Percentiles rank a stretch among this genome's conserved stretches.
These are phyloP conservation scores for Pentalonia nigronervosa DNA, from an alignment of 1,140 invertebrate genomes.

Conservation along the genomic window DNA sequence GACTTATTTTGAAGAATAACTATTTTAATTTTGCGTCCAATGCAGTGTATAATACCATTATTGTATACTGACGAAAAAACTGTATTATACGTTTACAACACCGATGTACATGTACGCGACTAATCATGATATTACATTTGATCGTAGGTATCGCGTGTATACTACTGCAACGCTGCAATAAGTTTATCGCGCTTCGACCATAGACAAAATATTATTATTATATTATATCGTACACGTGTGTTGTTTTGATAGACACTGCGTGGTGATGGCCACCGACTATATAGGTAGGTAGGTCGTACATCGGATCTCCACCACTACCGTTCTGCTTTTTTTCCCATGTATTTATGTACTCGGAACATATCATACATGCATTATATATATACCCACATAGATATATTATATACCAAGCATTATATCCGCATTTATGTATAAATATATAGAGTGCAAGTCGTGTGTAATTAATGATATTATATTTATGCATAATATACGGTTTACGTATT, in stretches of 20 bases:
- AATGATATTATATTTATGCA: no score
- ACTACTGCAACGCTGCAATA: neutral
- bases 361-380: neutral
- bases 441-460: neutral
- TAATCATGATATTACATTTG: no score
- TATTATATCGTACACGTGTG: conserved; percentile 11
- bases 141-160: neutral
- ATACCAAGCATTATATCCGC: neutral
- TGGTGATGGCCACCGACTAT: neutral
- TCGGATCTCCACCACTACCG: neutral
- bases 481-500: neutral
- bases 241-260: neutral
- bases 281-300: neutral
- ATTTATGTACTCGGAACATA: neutral
- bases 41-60: neutral
- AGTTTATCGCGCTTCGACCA: neutral
- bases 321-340: neutral
- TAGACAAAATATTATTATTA: neutral
- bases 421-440: neutral
- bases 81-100: neutral
- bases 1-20: neutral
- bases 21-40: neutral
- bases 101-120: neutral
- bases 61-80: neutral
- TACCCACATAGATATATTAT: neutral